phyloP scores from a whole-genome alignment of 2,113 vertebrate genomes.

The Elephas maximus region DNA sequence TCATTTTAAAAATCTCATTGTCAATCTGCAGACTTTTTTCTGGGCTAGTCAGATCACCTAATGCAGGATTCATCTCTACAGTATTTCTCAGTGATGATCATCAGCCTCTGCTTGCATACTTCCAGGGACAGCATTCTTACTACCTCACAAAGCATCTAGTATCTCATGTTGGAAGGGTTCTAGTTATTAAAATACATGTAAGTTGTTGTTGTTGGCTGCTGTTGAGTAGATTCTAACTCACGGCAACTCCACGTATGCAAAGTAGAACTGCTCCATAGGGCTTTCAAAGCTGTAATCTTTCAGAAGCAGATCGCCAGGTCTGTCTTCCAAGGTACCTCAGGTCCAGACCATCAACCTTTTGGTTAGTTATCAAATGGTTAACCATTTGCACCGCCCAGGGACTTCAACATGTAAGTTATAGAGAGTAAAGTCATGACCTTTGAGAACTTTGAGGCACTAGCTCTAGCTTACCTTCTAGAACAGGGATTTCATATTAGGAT shows the following conservation, averaged over 20 bases:
- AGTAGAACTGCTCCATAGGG: too few species aligned
- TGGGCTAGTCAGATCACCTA: not conserved
- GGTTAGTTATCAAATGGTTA: not conserved
- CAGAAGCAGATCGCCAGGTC: too few species aligned
- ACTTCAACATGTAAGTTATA: not conserved
- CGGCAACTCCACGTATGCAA: too few species aligned
- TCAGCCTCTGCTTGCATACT: not conserved
- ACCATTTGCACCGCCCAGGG: not conserved
- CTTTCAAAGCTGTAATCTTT: too few species aligned
- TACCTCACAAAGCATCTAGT: not conserved
- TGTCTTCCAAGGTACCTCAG: too few species aligned
- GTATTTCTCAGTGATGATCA: not conserved
- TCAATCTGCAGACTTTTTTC: not conserved
- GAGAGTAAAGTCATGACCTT: not conserved
- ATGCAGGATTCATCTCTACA: not conserved
- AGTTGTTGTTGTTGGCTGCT: too few species aligned
- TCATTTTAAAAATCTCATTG: not conserved
- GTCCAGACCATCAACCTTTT: not conserved
- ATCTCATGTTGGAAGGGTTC: not conserved
- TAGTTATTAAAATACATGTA: not conserved
- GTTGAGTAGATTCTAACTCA: too few species aligned
- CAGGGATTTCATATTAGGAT: not conserved
- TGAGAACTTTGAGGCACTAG: not conserved
- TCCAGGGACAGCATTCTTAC: not conserved
- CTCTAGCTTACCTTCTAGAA: constrained; percentile 6